Base-by-base conservation (phyloP, 2,113 vertebrate genomes). In the Haliaeetus leucogaster region DNA sequence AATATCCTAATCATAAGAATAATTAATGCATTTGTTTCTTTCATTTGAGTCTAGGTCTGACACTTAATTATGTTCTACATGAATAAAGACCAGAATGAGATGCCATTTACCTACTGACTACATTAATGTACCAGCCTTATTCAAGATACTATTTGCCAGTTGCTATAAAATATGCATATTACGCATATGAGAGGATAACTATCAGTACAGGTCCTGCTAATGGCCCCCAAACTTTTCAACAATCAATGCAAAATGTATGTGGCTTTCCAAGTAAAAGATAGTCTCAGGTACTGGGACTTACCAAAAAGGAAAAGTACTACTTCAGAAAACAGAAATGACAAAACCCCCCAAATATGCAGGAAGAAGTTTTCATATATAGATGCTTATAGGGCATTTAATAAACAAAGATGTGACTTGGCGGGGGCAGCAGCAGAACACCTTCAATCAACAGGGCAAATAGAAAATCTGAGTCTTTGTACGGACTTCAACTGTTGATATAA, bases 331-430 rank as follows among this genome's bases (percentile, higher is more conserved):
- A 5, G 9, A 62, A 92, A 79, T 42, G 1, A 61, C 17, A 34
- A 55, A 45, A 3, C 0, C 1, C 1, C 3, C 3, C 5, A 82
- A 30, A 63, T 36, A 45, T 4, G 7, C 32, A 85, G 34, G 56
- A 93, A 76, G 26, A 4, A 20, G 3, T 59, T 91, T 72, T 67
- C 32, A 47, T 47, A 9, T 48, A 38, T 13, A 92, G 53, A 53
- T 45, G 16, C 30, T 80, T 42, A 58, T 4, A 67, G 11, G 23
- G 6, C 34, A 68, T 36, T 32, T 53, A 91, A 78, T 53, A 83
- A 77, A 65, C 15, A 61, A 88, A 65, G 11, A 58, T 36, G 13
- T 80, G 13, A 66, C 25, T 48, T 62, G 25, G 10, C 7, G 5
- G 26, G 16, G 4, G 48, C 3, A 4, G n/a, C 2, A 1, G 29